phyloP scores from a whole-genome alignment of 2,888 invertebrate species.

The Rhyacophila evoluta region DNA sequence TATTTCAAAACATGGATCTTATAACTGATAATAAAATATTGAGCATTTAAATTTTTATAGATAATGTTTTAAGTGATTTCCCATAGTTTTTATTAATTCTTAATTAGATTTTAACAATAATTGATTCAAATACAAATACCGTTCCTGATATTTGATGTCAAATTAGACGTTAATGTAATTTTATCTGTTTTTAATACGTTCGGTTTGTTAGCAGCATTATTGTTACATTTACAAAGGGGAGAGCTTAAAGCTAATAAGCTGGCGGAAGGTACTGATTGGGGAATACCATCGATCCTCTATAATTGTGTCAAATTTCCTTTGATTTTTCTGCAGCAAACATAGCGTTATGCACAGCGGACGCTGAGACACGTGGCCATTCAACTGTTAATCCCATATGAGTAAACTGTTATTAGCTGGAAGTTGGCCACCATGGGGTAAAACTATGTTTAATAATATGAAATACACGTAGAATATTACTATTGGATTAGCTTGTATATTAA shows the following conservation, averaged over 20 bases:
- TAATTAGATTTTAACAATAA: no score
- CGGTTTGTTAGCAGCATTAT: no score
- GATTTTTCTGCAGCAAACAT: slow-evolving; percentile 37
- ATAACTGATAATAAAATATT: no score
- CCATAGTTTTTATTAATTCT: no score
- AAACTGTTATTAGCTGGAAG: slow-evolving; percentile 39
- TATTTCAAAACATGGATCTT: no score
- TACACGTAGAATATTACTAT: neutral
- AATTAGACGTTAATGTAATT: no score
- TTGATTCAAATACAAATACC: no score
- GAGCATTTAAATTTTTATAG: no score
- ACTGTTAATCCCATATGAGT: slow-evolving; percentile 37
- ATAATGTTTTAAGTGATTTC: no score
- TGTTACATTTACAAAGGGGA: no score
- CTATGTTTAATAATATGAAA: neutral
- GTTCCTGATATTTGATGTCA: no score
- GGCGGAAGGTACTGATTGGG: neutral
- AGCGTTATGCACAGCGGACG: slow-evolving; percentile 33
- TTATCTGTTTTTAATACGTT: no score
- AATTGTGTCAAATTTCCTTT: slow-evolving; percentile 34
- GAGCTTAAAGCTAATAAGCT: slow-evolving; percentile 7
- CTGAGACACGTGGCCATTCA: slow-evolving; percentile 33
- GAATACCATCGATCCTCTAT: neutral
- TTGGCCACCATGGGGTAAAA: slow-evolving; percentile 19
- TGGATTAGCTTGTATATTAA: neutral